Conservation (phyloP, 1,140 invertebrate genomes). For the Zaprionus capensis region DNA sequence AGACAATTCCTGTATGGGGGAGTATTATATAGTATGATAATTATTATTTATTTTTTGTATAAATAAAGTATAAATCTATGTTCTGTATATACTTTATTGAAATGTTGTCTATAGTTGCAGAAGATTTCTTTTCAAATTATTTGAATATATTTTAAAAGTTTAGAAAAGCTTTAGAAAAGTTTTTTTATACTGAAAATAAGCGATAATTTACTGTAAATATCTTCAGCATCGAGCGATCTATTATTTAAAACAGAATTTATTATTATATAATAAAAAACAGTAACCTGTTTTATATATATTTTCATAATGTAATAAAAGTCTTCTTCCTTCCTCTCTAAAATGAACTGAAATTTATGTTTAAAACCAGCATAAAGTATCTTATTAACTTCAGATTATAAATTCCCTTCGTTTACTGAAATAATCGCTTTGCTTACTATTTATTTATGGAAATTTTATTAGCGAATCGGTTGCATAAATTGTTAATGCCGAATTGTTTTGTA, state of each 20-base stretch:
- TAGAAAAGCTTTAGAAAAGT: background rate
- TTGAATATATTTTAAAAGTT: background rate
- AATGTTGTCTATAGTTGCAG: too few relatives aligned
- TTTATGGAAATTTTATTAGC: conserved; percentile 29
- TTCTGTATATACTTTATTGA: too few relatives aligned
- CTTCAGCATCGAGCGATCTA: too few relatives aligned
- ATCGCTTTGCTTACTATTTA: conserved; percentile 24
- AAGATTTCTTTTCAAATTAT: background rate
- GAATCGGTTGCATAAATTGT: conserved; percentile 23
- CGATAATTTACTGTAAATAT: background rate
- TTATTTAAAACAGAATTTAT: too few relatives aligned
- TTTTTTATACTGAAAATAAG: background rate
- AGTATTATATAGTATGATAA: background rate
- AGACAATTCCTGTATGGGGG: background rate
- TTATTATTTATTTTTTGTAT: background rate
- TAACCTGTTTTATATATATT: too few relatives aligned
- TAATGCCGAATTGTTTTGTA: conserved; percentile 14
- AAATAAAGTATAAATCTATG: background rate
- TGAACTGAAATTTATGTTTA: too few relatives aligned
- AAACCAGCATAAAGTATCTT: too few relatives aligned
- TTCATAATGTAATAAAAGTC: too few relatives aligned
- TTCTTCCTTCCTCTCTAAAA: too few relatives aligned
- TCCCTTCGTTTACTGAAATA: conserved; percentile 3
- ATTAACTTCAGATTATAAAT: background rate
- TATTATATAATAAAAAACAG: too few relatives aligned